Percentiles rank a stretch among this genome's conserved stretches.
phyloP scores from a whole-genome alignment of 2,797 vertebrate species.

The Acipenser oxyrinchus region DNA sequence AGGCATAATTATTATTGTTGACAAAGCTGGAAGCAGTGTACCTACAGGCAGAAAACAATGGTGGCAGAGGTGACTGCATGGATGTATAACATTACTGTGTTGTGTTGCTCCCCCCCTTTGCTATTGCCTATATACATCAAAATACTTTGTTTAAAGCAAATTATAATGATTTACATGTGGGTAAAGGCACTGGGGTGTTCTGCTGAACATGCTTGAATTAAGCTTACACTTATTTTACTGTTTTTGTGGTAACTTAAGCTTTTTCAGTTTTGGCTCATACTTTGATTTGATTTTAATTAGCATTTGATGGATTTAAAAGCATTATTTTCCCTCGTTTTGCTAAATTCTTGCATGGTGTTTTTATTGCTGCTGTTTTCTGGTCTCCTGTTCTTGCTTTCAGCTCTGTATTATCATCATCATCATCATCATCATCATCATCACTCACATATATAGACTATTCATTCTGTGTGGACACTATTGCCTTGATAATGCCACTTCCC shows the following conservation, averaged over 20 bases:
- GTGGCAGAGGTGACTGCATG: slow-evolving; percentile 86
- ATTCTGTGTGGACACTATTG: slow-evolving; percentile 50
- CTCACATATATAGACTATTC: slow-evolving; percentile 35
- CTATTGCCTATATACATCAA: slow-evolving; percentile 54
- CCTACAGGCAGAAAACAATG: slow-evolving; percentile 70
- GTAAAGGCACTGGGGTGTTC: slow-evolving; percentile 61
- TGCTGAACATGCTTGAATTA: slow-evolving; percentile 49
- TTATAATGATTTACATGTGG: slow-evolving; percentile 32
- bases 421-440: slow-evolving; percentile 39
- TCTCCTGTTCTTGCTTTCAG: slow-evolving; percentile 27
- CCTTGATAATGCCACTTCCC: slow-evolving; percentile 66
- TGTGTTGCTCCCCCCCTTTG: slow-evolving; percentile 58
- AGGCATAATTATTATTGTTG: slow-evolving; percentile 37
- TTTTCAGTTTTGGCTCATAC: slow-evolving; percentile 43
- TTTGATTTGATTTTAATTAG: slow-evolving; percentile 19
- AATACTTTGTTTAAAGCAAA: slow-evolving; percentile 26
- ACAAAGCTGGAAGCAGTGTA: slow-evolving; percentile 79
- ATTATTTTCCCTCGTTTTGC: slow-evolving; percentile 45
- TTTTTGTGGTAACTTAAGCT: slow-evolving; percentile 40
- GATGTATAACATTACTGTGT: slow-evolving; percentile 68
- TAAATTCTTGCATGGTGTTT: slow-evolving; percentile 66
- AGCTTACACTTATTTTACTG: slow-evolving; percentile 49
- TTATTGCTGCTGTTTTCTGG: slow-evolving; percentile 37
- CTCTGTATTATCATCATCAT: slow-evolving; percentile 11
- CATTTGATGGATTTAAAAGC: slow-evolving; percentile 14